Conservation (phyloP, 2,888 invertebrate genomes). For the Crioceris asparagi region DNA sequence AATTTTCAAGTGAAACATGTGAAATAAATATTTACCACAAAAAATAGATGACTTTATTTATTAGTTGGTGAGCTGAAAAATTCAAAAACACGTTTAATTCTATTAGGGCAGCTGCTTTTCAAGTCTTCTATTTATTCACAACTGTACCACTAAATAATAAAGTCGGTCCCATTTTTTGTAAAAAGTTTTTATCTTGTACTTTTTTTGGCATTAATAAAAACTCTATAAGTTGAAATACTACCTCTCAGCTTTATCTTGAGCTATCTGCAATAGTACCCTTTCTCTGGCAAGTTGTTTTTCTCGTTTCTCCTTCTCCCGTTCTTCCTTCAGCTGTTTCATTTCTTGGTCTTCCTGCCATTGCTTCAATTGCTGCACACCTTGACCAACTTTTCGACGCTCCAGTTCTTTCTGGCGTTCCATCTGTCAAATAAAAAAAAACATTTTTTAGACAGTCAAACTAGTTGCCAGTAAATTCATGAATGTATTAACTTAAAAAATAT, state of each 20-base stretch:
- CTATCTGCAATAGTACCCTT: slow-evolving; percentile 72
- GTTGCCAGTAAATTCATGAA: background rate
- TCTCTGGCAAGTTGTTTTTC: slow-evolving; percentile 67
- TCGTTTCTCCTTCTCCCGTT: slow-evolving; percentile 63
- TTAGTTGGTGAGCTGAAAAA: too few species aligned
- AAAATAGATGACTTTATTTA: too few species aligned
- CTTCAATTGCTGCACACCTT: slow-evolving; percentile 60
- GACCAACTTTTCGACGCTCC: slow-evolving; percentile 62
- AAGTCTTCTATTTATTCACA: too few species aligned
- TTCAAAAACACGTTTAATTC: too few species aligned
- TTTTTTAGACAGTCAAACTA: background rate
- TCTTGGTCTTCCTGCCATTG: slow-evolving; percentile 66
- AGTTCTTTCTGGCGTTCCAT: slow-evolving; percentile 45
- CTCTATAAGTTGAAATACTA: too few species aligned
- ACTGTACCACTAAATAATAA: too few species aligned
- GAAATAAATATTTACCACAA: too few species aligned
- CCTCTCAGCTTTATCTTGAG: slow-evolving; percentile 69
- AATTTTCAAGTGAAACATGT: too few species aligned
- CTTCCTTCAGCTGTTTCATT: slow-evolving; percentile 58
- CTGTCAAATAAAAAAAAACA: slow-evolving; percentile 19
- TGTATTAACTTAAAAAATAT: background rate
- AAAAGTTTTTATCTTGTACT: too few species aligned
- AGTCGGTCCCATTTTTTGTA: too few species aligned
- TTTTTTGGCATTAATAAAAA: too few species aligned
- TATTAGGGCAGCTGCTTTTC: too few species aligned